Evolutionary conservation across 1,140 invertebrate genomes (phyloP).

Genomic region (Rhopalosiphum padi): DNA sequence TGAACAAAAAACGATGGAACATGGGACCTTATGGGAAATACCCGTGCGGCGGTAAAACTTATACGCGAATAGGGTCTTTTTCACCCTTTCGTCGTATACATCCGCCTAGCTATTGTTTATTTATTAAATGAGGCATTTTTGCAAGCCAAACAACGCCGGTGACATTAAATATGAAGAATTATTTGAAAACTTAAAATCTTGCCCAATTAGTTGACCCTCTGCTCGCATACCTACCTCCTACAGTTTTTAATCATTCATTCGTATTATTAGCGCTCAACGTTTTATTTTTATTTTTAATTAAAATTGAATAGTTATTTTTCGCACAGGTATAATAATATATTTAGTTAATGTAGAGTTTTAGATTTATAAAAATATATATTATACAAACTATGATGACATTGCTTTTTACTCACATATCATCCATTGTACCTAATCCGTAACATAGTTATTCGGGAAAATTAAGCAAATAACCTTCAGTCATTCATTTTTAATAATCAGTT

Average conservation of each 20-base stretch:
- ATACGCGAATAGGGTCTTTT: background rate
- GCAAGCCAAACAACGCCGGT: background rate
- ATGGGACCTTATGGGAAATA: background rate
- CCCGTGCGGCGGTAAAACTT: background rate
- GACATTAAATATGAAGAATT: background rate
- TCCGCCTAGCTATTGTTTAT: background rate
- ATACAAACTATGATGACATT: background rate
- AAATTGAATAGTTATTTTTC: background rate
- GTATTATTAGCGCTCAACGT: background rate
- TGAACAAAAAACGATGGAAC: background rate
- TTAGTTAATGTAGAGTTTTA: background rate
- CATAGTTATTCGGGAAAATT: background rate
- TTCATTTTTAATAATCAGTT: background rate
- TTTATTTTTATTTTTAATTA: background rate
- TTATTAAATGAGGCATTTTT: conserved; percentile 1
- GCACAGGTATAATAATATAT: background rate
- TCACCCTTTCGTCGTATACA: background rate
- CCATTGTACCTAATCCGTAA: background rate
- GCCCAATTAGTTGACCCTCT: conserved; percentile 7
- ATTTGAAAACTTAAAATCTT: conserved; percentile 10
- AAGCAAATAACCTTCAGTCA: background rate
- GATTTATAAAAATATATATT: background rate
- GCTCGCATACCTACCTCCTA: background rate
- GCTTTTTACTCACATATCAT: background rate
- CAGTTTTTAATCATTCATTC: background rate